phyloP scores from a whole-genome alignment of 2,113 vertebrate genomes.

The Caloenas nicobarica region DNA sequence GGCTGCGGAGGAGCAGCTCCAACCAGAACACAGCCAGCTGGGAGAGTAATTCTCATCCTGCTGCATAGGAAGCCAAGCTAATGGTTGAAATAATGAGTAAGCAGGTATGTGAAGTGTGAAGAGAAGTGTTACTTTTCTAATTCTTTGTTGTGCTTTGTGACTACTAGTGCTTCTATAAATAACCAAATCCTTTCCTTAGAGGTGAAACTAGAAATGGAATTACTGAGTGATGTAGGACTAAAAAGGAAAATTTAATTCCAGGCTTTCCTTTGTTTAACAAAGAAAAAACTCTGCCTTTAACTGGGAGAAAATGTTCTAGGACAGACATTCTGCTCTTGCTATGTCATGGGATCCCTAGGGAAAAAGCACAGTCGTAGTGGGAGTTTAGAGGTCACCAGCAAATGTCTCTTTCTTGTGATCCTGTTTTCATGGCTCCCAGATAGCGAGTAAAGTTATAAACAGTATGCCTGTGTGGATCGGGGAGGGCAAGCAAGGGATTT shows the following conservation, averaged over 20 bases:
- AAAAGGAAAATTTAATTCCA: neutral
- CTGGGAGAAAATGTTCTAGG: constrained; percentile 59
- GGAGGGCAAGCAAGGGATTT: neutral
- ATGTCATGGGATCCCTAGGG: constrained; percentile 35
- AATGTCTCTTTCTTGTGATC: constrained; percentile 22
- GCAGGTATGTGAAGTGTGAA: neutral
- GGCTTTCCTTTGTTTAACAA: neutral
- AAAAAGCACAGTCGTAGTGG: neutral
- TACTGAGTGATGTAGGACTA: neutral
- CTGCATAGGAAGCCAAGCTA: neutral
- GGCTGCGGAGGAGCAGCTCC: neutral
- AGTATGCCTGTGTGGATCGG: neutral
- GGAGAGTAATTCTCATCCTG: neutral
- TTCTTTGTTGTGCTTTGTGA: neutral
- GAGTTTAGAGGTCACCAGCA: constrained; percentile 28
- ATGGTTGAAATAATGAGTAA: neutral
- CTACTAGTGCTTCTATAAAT: neutral
- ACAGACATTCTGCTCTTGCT: constrained; percentile 4
- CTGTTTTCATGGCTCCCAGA: constrained; percentile 22
- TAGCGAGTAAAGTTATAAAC: neutral
- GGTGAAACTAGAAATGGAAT: neutral
- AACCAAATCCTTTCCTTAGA: neutral
- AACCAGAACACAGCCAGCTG: neutral
- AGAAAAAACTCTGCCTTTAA: neutral
- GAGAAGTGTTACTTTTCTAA: neutral